Evolutionary conservation across 2,888 invertebrate species (phyloP).

Genomic region (Syritta pipiens): DNA sequence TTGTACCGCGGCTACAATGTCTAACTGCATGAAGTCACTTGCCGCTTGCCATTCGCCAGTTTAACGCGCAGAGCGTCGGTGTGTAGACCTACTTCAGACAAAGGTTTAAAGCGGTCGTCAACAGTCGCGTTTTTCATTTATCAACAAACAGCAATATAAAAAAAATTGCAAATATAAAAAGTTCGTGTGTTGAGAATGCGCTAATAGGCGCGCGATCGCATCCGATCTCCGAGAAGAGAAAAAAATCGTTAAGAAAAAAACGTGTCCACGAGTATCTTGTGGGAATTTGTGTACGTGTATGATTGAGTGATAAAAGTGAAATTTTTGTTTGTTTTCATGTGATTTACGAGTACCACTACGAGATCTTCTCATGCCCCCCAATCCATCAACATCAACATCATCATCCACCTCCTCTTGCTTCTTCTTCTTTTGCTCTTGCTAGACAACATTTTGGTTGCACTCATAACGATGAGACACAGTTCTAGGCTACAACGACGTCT

Average conservation of each 20-base stretch:
- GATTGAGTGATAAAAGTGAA: conserved; percentile 62
- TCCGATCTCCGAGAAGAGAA: conserved; percentile 19
- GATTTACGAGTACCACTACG: conserved; percentile 57
- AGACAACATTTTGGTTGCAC: background rate
- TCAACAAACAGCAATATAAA: background rate
- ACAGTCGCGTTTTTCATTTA: conserved; percentile 31
- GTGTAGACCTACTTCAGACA: conserved; percentile 28
- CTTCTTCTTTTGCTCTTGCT: background rate
- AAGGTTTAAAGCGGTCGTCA: conserved; percentile 18
- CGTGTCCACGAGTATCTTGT: conserved; percentile 20
- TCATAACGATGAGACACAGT: background rate
- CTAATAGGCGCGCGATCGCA: conserved; percentile 10
- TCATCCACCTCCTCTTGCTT: conserved; percentile 8
- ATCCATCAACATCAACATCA: conserved; percentile 14
- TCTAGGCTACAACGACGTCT: background rate
- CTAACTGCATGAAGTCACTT: conserved; percentile 54
- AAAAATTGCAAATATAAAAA: conserved; percentile 15
- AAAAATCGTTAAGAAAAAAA: too few species aligned
- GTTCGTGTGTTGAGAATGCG: conserved; percentile 26
- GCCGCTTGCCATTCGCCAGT: conserved; percentile 50
- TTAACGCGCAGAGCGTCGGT: conserved; percentile 61
- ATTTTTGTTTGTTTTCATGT: conserved; percentile 40
- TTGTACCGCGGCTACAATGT: background rate
- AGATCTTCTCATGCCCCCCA: conserved; percentile 28
- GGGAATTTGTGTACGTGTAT: conserved; percentile 31